Evolutionary conservation across 2,113 vertebrate species (phyloP).

Genomic region (Murina feae): DNA sequence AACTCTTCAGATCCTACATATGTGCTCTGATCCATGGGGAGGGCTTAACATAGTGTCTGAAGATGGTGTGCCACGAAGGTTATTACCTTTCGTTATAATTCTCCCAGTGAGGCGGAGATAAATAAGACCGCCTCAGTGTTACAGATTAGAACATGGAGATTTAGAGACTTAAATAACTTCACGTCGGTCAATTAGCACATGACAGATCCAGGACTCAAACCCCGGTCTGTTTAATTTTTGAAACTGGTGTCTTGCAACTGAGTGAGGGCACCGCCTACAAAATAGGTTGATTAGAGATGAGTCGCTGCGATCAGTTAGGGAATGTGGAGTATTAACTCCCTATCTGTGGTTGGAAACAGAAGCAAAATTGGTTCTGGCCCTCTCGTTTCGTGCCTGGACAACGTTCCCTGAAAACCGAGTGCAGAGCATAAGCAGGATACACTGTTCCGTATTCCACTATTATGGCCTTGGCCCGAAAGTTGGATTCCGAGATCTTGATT

Average conservation of each 20-base stretch:
- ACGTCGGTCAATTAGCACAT: neutral
- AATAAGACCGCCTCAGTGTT: neutral
- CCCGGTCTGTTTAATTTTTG: neutral
- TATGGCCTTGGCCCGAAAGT: neutral
- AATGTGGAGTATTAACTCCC: conserved; percentile 39
- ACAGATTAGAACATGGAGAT: neutral
- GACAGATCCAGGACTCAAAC: neutral
- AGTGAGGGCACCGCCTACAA: neutral
- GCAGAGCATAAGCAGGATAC: neutral
- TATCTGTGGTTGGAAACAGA: conserved; percentile 35
- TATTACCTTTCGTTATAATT: neutral
- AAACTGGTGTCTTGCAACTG: neutral
- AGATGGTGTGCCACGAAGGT: neutral
- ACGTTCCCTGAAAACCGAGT: neutral
- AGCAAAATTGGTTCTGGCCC: neutral
- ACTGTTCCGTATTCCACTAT: neutral
- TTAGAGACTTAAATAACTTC: neutral
- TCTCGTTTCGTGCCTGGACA: conserved; percentile 32
- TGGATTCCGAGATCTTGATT: neutral
- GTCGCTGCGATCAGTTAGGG: conserved; percentile 22
- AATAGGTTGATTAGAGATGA: neutral
- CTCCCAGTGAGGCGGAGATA: neutral
- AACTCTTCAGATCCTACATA: neutral
- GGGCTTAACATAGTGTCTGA: neutral
- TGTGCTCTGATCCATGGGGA: neutral